Percentiles rank a stretch among this genome's conserved stretches.
phyloP scores from a whole-genome alignment of 2,113 vertebrate species.

The Muntiacus muntjak region DNA sequence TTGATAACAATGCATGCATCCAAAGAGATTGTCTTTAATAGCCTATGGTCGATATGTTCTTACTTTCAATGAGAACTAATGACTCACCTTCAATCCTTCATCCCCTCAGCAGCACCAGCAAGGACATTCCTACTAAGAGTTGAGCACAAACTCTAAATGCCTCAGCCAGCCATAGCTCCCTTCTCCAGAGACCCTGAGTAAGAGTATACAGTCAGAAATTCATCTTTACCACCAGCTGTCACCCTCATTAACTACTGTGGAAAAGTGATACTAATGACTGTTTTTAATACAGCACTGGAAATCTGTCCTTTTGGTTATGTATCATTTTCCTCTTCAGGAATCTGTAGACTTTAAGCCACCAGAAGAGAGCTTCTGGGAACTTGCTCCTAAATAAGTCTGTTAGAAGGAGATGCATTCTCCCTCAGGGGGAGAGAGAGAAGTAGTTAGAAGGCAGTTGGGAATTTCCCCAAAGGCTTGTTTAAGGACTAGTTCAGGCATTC shows the following conservation, averaged over 20 bases:
- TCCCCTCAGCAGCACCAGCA: background rate
- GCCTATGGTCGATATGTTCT: slow-evolving; percentile 34
- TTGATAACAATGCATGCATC: slow-evolving; percentile 49
- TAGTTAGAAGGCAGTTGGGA: background rate
- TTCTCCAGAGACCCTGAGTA: background rate
- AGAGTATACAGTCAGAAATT: background rate
- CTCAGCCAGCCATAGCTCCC: background rate
- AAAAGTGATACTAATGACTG: slow-evolving; percentile 27
- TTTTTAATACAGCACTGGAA: background rate
- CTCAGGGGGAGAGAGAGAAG: background rate
- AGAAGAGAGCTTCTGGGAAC: slow-evolving; percentile 4
- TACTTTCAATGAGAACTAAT: slow-evolving; percentile 47
- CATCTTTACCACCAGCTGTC: background rate
- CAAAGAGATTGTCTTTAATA: slow-evolving; percentile 62
- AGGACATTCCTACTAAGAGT: slow-evolving; percentile 41
- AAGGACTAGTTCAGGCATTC: slow-evolving; percentile 12
- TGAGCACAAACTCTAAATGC: background rate
- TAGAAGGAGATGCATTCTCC: slow-evolving; percentile 27
- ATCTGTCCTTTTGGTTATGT: background rate
- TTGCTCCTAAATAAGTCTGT: background rate
- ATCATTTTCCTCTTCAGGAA: slow-evolving; percentile 35
- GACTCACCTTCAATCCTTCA: slow-evolving; percentile 40
- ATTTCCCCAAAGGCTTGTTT: slow-evolving; percentile 51
- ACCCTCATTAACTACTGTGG: slow-evolving; percentile 35
- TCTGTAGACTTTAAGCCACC: background rate